These are phyloP conservation scores for Siniperca knerii DNA, from an alignment of 2,113 vertebrate genomes.

Conservation along the genomic window DNA sequence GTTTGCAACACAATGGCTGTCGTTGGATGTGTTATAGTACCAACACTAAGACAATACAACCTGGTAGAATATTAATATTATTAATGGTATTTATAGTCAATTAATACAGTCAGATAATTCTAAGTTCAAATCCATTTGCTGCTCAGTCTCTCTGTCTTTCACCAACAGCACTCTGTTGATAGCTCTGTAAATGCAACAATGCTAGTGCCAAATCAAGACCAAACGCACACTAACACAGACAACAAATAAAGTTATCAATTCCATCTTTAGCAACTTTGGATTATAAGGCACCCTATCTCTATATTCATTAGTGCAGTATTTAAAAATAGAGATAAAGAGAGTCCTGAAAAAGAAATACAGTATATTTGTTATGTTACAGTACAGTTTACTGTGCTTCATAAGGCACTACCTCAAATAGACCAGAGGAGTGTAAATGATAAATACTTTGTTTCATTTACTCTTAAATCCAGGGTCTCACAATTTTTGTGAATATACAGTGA, in stretches of 20 bases:
- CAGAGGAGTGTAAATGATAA: not conserved
- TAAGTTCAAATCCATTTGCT: not conserved
- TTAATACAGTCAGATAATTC: not conserved
- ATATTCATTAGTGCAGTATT: not conserved
- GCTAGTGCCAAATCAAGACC: not conserved
- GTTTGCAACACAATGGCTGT: conserved; percentile 29
- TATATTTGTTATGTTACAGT: not conserved
- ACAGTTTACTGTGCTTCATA: not conserved
- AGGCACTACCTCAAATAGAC: not conserved
- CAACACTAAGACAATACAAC: conserved; percentile 10
- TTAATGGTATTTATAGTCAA: not conserved
- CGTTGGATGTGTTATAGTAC: not conserved
- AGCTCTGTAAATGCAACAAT: not conserved
- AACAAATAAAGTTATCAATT: not conserved
- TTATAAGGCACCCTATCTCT: not conserved
- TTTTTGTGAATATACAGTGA: not conserved
- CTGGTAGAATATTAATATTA: conserved; percentile 5
- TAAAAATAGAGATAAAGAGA: no score
- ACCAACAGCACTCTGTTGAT: not conserved
- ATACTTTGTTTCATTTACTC: not conserved
- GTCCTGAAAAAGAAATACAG: not conserved
- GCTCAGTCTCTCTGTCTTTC: not conserved
- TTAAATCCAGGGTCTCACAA: not conserved
- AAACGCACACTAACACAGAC: not conserved
- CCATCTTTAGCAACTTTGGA: not conserved